Evolutionary conservation across 2,113 vertebrate species (phyloP).

Genomic region (Acanthochromis polyacanthus): DNA sequence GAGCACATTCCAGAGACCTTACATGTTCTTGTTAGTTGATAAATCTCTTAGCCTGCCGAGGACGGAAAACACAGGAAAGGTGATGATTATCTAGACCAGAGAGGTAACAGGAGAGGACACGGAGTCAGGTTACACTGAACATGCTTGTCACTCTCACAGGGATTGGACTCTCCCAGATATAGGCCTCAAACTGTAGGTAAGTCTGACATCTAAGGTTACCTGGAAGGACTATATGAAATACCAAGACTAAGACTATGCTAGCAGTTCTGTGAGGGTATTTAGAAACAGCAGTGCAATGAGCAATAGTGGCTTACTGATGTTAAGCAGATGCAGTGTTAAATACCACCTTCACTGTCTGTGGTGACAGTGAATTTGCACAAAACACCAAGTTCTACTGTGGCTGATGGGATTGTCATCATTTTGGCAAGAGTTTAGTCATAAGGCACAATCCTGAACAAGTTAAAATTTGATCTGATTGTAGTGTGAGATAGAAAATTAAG

Average conservation of each 20-base stretch:
- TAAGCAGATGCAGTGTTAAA: not conserved
- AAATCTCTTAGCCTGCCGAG: conserved; percentile 59
- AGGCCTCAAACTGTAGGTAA: conserved; percentile 21
- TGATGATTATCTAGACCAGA: conserved; percentile 69
- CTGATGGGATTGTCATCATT: too few species aligned
- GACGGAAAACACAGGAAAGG: conserved; percentile 50
- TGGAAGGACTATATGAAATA: conserved; percentile 3
- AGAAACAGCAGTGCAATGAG: not conserved
- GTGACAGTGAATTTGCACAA: not conserved
- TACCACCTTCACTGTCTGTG: not conserved
- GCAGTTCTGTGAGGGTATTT: not conserved
- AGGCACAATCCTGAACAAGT: too few species aligned
- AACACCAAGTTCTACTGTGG: not conserved
- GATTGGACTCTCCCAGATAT: conserved; percentile 23
- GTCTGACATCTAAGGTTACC: conserved; percentile 43
- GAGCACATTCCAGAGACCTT: conserved; percentile 74
- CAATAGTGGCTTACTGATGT: not conserved
- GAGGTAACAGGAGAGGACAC: conserved; percentile 61
- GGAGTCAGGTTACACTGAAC: conserved; percentile 59
- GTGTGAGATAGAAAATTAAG: too few species aligned
- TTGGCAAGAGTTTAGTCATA: too few species aligned
- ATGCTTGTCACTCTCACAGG: conserved; percentile 39
- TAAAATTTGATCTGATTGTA: too few species aligned
- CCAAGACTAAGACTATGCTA: not conserved
- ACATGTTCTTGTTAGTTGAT: conserved; percentile 66